Base-by-base conservation (phyloP, 23 tunicate species). In the Phallusia fumigata region DNA sequence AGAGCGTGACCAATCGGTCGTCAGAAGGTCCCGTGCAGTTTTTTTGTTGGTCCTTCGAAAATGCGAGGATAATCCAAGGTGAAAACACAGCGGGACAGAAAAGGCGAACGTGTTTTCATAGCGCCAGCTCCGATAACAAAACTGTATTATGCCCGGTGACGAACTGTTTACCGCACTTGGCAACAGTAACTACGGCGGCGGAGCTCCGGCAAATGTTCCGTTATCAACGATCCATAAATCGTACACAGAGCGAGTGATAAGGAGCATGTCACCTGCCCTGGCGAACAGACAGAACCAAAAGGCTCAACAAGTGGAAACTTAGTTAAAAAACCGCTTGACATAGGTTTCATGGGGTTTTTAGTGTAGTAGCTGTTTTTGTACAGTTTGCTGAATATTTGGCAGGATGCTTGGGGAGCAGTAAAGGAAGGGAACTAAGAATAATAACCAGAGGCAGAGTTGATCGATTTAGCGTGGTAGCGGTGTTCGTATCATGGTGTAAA, bases 181-280 rank as follows among this genome's bases (percentile, higher is more conserved):
- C 16, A 58, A 58, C 69, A 21, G 69, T 58, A 58, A 21, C 69
- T 58, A 58, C 11, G 69, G 69, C 69, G 28, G 28, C 28, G 69
- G 15, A 16, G 28, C 26, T 22, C 16, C 28, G 28, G 69, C 69
- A 8, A 58, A 58, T 58, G 69, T 58, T 21, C 69, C 69, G 69
- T 58, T 58, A 58, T 58, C 69, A 24, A 24, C 28, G 26, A 58
- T 58, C 69, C 69, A 58, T 24, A 58, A 58, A 21, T 58, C 28
- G 69, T 58, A 58, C 69, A 58, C 69, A 58, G 69, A 24, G 28
- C 28, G 26, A 6, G 78, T 33, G 78, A 74, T 74, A 33, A 35
- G 44, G 44, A 19, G 44, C 33, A 12, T 33, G 78, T 74, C 28
- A 21, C 69, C 28, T 58, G 69, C 26, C 69, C 69, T 58, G 28